phyloP scores from a whole-genome alignment of 2,113 vertebrate genomes.

The Sylvilagus bachmani region DNA sequence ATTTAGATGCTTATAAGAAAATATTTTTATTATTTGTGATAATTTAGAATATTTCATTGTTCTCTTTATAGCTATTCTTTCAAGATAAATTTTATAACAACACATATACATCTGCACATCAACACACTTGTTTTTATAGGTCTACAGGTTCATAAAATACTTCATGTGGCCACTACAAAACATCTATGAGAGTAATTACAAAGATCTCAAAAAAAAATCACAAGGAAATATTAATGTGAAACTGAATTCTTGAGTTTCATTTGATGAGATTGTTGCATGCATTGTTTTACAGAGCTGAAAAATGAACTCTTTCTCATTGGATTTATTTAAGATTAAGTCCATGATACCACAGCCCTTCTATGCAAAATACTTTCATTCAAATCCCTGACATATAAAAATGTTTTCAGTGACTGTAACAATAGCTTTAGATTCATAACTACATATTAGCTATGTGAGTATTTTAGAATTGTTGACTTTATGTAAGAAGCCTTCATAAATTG shows the following conservation, averaged over 20 bases:
- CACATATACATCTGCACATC: not conserved
- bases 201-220: not conserved
- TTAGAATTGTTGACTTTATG: not conserved
- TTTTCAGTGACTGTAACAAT: not conserved
- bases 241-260: not conserved
- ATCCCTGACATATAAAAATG: not conserved
- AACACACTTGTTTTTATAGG: not conserved
- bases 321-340: not conserved
- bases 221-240: not conserved
- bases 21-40: not conserved
- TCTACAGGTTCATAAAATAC: not conserved
- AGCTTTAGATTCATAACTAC: not conserved
- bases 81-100: not conserved
- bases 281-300: not conserved
- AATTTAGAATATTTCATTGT: not conserved
- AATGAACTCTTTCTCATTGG: not conserved
- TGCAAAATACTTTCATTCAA: not conserved
- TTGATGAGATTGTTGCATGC: not conserved
- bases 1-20: not conserved
- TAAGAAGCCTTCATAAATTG: not conserved
- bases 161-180: not conserved
- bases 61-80: not conserved
- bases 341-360: not conserved
- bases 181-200: not conserved
- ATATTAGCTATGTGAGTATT: not conserved